Conservation (phyloP, 2,113 vertebrate genomes). For the Leptosomus discolor region DNA sequence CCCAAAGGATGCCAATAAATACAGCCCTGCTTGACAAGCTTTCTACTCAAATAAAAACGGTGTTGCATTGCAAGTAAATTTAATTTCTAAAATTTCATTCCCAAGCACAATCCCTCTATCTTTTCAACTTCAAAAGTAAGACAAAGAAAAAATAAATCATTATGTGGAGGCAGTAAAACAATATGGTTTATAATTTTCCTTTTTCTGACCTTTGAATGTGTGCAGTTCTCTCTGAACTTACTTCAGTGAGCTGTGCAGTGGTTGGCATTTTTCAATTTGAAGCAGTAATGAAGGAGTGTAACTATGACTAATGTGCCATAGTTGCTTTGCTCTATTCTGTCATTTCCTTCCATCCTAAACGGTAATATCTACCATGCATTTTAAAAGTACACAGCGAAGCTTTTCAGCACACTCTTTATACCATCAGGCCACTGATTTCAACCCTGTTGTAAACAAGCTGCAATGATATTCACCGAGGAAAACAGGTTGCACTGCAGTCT, state of each 20-base stretch:
- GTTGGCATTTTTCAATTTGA: conserved; percentile 69
- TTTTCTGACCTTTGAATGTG: conserved; percentile 56
- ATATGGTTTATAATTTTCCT: conserved; percentile 60
- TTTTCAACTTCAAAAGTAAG: conserved; percentile 37
- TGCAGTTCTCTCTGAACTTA: conserved; percentile 48
- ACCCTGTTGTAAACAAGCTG: background rate
- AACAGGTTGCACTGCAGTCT: background rate
- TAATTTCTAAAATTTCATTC: conserved; percentile 62
- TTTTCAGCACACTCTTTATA: background rate
- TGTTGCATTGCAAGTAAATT: conserved; percentile 41
- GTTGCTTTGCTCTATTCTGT: background rate
- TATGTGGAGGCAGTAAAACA: conserved; percentile 52
- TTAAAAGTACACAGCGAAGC: background rate
- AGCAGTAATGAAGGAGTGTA: conserved; percentile 59
- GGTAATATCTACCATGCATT: background rate
- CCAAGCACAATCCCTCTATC: conserved; percentile 4
- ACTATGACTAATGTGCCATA: conserved; percentile 41
- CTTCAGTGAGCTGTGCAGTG: conserved; percentile 30
- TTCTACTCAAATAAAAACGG: conserved; percentile 48
- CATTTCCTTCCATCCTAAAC: conserved; percentile 7
- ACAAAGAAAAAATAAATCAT: conserved; percentile 60
- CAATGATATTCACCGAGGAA: background rate
- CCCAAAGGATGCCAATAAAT: conserved; percentile 39
- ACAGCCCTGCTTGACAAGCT: conserved; percentile 35
- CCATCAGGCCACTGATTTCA: background rate